Evolutionary conservation across 2,797 vertebrate genomes (phyloP), one percentile per base, ranked within the genome.

Genomic region (Glyptemys insculpta): DNA sequence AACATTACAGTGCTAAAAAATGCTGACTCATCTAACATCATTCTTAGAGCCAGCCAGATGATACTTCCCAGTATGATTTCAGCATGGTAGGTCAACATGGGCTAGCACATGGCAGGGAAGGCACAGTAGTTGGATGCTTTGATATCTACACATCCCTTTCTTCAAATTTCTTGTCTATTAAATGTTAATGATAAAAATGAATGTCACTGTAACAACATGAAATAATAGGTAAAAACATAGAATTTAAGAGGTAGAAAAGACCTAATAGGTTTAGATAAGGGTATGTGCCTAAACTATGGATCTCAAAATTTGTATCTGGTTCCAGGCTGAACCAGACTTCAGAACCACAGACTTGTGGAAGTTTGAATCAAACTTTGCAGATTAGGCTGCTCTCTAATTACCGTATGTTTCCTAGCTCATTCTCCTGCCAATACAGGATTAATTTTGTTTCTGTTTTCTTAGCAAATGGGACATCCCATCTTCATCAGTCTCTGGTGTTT

Each of bases 381-480:
- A 31, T 9, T 79, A 59, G 59, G 2, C 3, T 72, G 7, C 19
- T 83, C n/a, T 86, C n/a, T 88, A 83, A 91, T 89, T 11, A 47
- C 47, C 9, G 47, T 47, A 5, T 27, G 6, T n/a, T 85, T 41
- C 54, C 19, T 6, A 1, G 37, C 8, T 83, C n/a, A 29, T 94
- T 80, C 44, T 81, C n/a, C 74, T 95, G 79, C 11, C 53, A 93
- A 5, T 52, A 25, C 0, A n/a, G 3, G 25, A 85, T 68, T 37
- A 82, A 74, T 94, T 94, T 95, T 82, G 29, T 37, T 90, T 47
- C 87, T 15, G 83, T 87, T 94, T 91, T 79, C 27, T 81, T 34
- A 37, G 53, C n/a, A 83, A 88, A n/a, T 16, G 9, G 49, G 84
- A 31, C 82, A 47, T 81, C 44, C 8, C 29, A 50, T 82, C 72